Evolutionary conservation across 2,888 invertebrate species (phyloP).

Genomic region (Portevinia maculata): DNA sequence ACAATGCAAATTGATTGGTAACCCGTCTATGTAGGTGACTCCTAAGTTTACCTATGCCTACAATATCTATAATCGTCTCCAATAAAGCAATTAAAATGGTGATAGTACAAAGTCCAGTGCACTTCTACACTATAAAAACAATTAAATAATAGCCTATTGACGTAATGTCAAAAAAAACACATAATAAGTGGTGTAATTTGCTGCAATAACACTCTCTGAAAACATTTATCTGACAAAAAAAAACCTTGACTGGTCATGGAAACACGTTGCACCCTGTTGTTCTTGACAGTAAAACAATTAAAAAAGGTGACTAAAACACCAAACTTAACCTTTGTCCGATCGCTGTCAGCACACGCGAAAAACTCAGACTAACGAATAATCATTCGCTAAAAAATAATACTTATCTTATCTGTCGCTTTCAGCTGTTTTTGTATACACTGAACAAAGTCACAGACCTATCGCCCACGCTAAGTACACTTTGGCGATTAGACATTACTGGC

Average conservation of each 20-base stretch:
- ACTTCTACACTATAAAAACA: not conserved
- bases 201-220: constrained; percentile 13
- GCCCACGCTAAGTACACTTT: constrained; percentile 15
- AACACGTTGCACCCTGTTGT: not conserved
- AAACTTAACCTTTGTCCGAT: not conserved
- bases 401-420: constrained; percentile 23
- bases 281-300: constrained; percentile 8
- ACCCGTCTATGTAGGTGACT: too few species aligned
- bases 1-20: too few species aligned
- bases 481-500: constrained; percentile 20
- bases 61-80: not conserved
- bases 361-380: constrained; percentile 1
- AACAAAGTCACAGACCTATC: constrained; percentile 13
- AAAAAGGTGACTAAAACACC: constrained; percentile 4
- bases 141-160: constrained; percentile 5
- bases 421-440: not conserved
- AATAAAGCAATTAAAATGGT: not conserved
- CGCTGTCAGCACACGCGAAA: not conserved
- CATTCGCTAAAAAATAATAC: not conserved
- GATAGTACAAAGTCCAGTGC: constrained; percentile 10
- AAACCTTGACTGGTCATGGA: not conserved
- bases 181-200: not conserved
- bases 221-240: not conserved
- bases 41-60: too few species aligned
- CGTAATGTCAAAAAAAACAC: constrained; percentile 2